phyloP scores from a whole-genome alignment of 2,113 vertebrate genomes.

The Gallinago undulata region DNA sequence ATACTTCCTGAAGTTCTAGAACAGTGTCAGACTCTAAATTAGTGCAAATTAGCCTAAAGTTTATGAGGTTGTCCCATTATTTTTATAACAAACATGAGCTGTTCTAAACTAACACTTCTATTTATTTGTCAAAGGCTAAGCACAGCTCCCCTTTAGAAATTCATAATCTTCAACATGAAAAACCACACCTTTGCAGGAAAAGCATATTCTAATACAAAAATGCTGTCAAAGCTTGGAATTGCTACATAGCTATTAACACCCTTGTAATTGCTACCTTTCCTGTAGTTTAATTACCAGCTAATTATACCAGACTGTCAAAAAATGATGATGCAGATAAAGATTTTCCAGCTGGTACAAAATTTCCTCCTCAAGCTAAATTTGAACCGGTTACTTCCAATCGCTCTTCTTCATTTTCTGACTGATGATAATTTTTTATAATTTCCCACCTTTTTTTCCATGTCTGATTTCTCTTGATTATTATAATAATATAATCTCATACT shows the following conservation, averaged over 20 bases:
- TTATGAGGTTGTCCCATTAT: background rate
- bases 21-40: background rate
- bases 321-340: background rate
- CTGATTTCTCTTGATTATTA: constrained; percentile 14
- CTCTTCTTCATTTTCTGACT: background rate
- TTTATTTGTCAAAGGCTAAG: background rate
- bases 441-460: background rate
- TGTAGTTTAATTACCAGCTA: background rate
- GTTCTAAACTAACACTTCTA: background rate
- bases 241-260: background rate
- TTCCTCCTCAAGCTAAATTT: constrained; percentile 2
- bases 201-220: background rate
- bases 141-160: background rate
- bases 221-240: background rate
- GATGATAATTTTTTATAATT: background rate
- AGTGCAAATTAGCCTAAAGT: background rate
- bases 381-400: background rate
- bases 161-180: background rate
- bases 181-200: background rate
- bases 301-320: background rate
- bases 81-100: background rate
- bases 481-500: background rate
- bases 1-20: background rate
- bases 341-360: background rate
- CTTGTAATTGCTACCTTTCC: background rate